Evolutionary conservation across 2,797 vertebrate genomes (phyloP), one percentile per base, ranked within the genome.

Genomic region (Craterocephalus amniculus): DNA sequence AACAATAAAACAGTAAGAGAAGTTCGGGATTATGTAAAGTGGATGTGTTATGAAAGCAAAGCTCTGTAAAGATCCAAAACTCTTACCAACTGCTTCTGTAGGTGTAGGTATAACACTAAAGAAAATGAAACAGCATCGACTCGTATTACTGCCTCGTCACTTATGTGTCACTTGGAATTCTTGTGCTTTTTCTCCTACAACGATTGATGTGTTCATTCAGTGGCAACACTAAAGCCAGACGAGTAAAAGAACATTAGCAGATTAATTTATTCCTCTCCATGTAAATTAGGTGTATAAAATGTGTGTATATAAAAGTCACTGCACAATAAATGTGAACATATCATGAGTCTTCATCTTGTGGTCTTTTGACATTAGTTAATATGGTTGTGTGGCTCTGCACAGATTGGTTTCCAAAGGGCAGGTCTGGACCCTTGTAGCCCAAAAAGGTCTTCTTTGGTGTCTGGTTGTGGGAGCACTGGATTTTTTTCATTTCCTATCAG

Each of bases 271-370:
- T 93, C 90, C 87, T 85, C 79, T 87, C 88, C 63, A 86, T 94
- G 93, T 93, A 94, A 89, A 93, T 93, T 91, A 90, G 90, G 86
- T 93, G 92, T 93, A 92, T 88, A 93, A 93, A 91, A 90, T 88
- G 78, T 88, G 87, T 94, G 91, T 93, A 93, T 92, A 93, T 94
- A 94, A 91, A 93, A 89, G 88, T 91, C 92, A 91, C 88, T 88
- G 90, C 92, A 94, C 91, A 93, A 93, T 93, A 93, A 93, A 94
- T 90, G 92, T 93, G 79, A 74, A 92, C 90, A 93, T 93, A 93
- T 93, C 91, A 80, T 76, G 48, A 64, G 54, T 59, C 52, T 64
- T 85, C 57, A 38, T 82, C 40, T 60, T 74, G 84, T 90, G 64
- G 56, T 78, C 49, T 87, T 78, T 71, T 76, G 24, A 49, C 69